These are phyloP conservation scores for Neomorphus geoffroyi DNA, from an alignment of 2,797 vertebrate genomes.

Conservation along the genomic window DNA sequence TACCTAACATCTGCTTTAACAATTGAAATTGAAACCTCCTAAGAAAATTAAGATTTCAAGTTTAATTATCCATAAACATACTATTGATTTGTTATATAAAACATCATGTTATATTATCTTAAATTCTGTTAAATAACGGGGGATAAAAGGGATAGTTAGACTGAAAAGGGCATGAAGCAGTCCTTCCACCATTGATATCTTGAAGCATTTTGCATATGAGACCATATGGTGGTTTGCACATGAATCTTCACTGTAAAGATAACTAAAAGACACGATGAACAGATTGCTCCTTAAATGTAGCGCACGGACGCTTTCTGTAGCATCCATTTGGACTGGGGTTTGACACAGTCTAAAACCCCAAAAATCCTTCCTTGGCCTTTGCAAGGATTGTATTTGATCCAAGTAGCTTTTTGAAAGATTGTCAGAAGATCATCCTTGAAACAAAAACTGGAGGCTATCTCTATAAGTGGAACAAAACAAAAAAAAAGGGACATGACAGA, in stretches of 20 bases:
- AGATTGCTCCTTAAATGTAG: neutral
- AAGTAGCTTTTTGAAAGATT: neutral
- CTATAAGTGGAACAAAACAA: neutral
- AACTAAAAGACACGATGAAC: neutral
- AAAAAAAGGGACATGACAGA: neutral
- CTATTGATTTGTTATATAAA: neutral
- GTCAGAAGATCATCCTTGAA: neutral
- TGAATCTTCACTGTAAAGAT: neutral
- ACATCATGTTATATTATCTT: neutral
- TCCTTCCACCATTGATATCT: neutral
- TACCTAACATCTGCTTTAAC: neutral
- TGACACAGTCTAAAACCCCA: neutral
- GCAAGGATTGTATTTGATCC: neutral
- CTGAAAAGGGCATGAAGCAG: neutral
- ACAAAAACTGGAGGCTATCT: conserved; percentile 1
- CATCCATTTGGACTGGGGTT: neutral
- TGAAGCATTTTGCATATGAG: neutral
- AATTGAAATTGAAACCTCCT: neutral
- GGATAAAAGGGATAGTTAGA: neutral
- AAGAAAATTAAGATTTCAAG: neutral
- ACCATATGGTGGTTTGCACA: neutral
- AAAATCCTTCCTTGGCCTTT: neutral
- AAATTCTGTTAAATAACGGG: neutral
- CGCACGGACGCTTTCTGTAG: neutral
- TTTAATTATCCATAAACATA: neutral